phyloP scores from a whole-genome alignment of 2,113 vertebrate genomes.

The Tor tambroides region DNA sequence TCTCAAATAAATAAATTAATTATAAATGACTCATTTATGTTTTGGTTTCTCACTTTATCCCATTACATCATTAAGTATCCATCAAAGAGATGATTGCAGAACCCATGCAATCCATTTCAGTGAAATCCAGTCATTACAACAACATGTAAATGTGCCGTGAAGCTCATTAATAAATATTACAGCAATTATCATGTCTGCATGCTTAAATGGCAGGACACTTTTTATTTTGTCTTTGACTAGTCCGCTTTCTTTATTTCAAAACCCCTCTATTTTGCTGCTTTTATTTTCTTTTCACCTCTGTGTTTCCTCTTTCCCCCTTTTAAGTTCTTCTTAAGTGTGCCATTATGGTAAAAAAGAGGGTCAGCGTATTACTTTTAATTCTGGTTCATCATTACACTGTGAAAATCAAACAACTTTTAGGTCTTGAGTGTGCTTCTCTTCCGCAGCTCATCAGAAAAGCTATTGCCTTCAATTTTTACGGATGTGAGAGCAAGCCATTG shows the following conservation, averaged over 20 bases:
- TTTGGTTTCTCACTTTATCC: not conserved
- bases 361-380: conserved; percentile 48
- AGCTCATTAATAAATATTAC: not conserved
- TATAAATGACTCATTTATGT: not conserved
- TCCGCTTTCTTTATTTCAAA: not conserved
- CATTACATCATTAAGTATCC: not conserved
- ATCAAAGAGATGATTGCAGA: not conserved
- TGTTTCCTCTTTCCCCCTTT: not conserved
- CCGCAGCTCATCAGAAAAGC: conserved; percentile 31
- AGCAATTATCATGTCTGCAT: not conserved
- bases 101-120: not conserved
- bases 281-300: not conserved
- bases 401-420: conserved; percentile 51
- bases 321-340: conserved; percentile 1
- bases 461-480: conserved; percentile 45
- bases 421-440: conserved; percentile 41
- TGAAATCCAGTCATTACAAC: not conserved
- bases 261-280: not conserved
- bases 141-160: not conserved
- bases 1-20: not conserved
- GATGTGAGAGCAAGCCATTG: conserved; percentile 29
- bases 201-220: not conserved
- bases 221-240: not conserved
- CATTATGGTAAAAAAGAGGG: conserved; percentile 25
- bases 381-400: conserved; percentile 31